Percentiles rank a stretch among this genome's conserved stretches.
Conservation (phyloP, 2,888 invertebrate genomes). For the Harpagoxenus sublaevis region DNA sequence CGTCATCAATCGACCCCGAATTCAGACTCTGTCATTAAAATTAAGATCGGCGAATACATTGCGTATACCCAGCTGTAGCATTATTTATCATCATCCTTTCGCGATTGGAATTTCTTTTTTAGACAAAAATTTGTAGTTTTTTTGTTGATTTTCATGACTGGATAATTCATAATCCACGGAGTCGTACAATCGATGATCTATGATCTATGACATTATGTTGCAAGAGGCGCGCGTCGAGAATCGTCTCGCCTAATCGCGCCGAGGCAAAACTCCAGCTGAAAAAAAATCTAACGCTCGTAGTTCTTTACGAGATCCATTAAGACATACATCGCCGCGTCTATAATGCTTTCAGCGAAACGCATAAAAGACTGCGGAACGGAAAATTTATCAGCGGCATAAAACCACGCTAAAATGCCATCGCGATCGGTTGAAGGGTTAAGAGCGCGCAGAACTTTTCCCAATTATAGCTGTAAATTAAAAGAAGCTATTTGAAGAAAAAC, state of each 20-base stretch:
- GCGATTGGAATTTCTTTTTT: neutral
- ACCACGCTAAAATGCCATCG: slow-evolving; percentile 46
- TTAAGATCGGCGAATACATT: neutral
- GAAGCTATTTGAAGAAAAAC: neutral
- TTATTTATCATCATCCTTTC: neutral
- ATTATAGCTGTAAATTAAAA: slow-evolving; percentile 7
- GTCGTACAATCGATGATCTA: neutral
- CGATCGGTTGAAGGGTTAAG: slow-evolving; percentile 24
- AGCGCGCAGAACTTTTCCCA: neutral
- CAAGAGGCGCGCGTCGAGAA: slow-evolving; percentile 30
- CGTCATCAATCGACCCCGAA: neutral
- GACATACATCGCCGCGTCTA: neutral
- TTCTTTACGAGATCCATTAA: slow-evolving; percentile 27
- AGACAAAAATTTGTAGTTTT: neutral
- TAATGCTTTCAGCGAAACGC: slow-evolving; percentile 41
- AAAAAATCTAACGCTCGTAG: neutral
- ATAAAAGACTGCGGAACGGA: slow-evolving; percentile 41
- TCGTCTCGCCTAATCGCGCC: slow-evolving; percentile 28
- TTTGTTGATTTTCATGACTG: slow-evolving; percentile 17
- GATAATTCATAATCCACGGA: slow-evolving; percentile 20
- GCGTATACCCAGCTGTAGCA: neutral
- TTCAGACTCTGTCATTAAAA: neutral
- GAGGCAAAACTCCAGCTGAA: neutral
- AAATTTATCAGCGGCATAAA: slow-evolving; percentile 56
- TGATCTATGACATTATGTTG: slow-evolving; percentile 51